These are phyloP conservation scores for Drosophila guanche DNA, from an alignment of 1,140 invertebrate species.

Conservation along the genomic window DNA sequence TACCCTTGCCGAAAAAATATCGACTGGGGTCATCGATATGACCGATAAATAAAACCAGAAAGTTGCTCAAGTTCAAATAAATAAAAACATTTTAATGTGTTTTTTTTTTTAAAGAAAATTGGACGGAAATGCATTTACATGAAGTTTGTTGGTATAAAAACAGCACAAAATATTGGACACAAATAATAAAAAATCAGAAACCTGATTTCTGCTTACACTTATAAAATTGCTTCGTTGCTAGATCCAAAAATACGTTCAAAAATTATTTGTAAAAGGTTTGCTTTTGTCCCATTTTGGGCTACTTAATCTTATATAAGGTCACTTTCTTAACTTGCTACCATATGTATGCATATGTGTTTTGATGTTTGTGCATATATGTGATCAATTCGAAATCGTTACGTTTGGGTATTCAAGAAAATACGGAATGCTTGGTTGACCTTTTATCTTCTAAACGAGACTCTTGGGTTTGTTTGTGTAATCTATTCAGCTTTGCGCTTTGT, in stretches of 20 bases:
- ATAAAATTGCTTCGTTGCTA: slow-evolving; percentile 39
- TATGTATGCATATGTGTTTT: slow-evolving; percentile 22
- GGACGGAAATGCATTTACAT: slow-evolving; percentile 54
- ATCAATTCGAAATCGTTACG: slow-evolving; percentile 53
- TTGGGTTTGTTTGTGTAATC: slow-evolving; percentile 30
- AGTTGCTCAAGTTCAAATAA: background rate
- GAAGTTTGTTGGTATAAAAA: slow-evolving; percentile 25
- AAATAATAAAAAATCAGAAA: slow-evolving; percentile 28
- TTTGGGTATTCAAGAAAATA: slow-evolving; percentile 36
- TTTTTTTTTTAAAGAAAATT: slow-evolving; percentile 38
- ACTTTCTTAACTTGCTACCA: slow-evolving; percentile 53
- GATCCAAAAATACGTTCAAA: slow-evolving; percentile 40
- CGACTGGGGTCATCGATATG: background rate
- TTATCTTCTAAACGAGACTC: slow-evolving; percentile 63
- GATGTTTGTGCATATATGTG: slow-evolving; percentile 36
- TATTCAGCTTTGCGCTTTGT: slow-evolving; percentile 59
- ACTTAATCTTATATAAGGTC: slow-evolving; percentile 77
- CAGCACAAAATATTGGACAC: slow-evolving; percentile 23
- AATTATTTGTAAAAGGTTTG: slow-evolving; percentile 49
- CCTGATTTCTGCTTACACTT: slow-evolving; percentile 46
- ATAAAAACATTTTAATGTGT: slow-evolving; percentile 35
- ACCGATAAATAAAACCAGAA: background rate
- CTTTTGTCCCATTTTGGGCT: slow-evolving; percentile 45
- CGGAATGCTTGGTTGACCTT: slow-evolving; percentile 55
- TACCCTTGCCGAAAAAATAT: too few relatives aligned